phyloP scores from a whole-genome alignment of 1,140 invertebrate genomes.

The Sarcophaga bullata region DNA sequence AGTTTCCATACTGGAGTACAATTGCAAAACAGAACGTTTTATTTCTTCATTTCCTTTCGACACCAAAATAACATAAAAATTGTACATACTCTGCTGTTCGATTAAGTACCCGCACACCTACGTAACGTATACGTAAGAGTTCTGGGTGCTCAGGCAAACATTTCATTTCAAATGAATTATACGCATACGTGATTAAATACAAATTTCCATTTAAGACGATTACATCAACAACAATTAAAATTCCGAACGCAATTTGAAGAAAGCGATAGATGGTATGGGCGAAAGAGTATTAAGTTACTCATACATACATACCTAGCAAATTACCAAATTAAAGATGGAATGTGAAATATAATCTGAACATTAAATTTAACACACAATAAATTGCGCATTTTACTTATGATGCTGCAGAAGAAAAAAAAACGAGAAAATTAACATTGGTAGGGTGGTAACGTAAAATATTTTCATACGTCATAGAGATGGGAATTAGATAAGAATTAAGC shows the following conservation, averaged over 20 bases:
- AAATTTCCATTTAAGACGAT: slow-evolving; percentile 17
- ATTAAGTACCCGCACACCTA: not conserved
- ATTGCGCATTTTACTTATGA: not conserved
- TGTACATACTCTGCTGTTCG: not conserved
- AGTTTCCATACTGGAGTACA: not conserved
- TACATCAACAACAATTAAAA: slow-evolving; percentile 34
- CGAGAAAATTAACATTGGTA: too few species aligned
- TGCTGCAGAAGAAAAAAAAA: too few species aligned
- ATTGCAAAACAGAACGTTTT: not conserved
- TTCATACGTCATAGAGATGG: not conserved
- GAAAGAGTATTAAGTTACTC: not conserved
- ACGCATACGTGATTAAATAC: slow-evolving; percentile 30
- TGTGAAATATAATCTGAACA: not conserved
- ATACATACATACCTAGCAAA: not conserved
- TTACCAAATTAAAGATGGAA: not conserved
- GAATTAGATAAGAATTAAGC: not conserved
- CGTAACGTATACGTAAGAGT: too few species aligned
- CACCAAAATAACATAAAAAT: not conserved
- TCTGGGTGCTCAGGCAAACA: not conserved
- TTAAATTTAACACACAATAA: not conserved
- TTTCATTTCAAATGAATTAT: slow-evolving; percentile 18
- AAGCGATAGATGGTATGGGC: not conserved
- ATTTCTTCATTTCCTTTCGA: too few species aligned
- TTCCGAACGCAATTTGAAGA: not conserved
- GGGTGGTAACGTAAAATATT: not conserved